These are phyloP conservation scores for Galeruca laticollis DNA, from an alignment of 2,888 invertebrate species.

Conservation along the genomic window DNA sequence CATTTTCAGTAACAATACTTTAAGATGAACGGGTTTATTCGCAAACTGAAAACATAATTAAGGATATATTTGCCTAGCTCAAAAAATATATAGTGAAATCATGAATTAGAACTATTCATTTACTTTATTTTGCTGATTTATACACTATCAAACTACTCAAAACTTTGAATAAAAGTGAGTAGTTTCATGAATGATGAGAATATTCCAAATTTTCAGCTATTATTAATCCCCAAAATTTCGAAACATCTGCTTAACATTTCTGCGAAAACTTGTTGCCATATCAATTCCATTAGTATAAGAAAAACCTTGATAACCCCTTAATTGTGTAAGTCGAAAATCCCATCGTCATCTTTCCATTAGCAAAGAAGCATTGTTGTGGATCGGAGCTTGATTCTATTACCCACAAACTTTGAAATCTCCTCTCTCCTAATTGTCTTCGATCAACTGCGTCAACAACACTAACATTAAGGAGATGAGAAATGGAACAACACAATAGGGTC, in stretches of 20 bases:
- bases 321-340: conserved; percentile 35
- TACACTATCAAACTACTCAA: too few relatives aligned
- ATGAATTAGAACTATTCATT: too few relatives aligned
- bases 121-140: too few relatives aligned
- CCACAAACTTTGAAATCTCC: conserved; percentile 35
- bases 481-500: conserved; percentile 9
- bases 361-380: conserved; percentile 30
- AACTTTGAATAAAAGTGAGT: neutral
- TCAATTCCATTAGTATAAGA: conserved; percentile 27
- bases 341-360: conserved; percentile 37
- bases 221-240: neutral
- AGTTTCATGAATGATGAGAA: neutral
- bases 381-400: conserved; percentile 33
- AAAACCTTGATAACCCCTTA: conserved; percentile 17
- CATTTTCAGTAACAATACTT: too few relatives aligned
- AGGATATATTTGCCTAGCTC: too few relatives aligned
- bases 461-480: conserved; percentile 12
- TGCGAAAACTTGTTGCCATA: conserved; percentile 25
- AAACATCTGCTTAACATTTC: neutral
- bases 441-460: conserved; percentile 18
- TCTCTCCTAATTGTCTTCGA: conserved; percentile 29
- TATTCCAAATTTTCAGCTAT: neutral
- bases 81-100: too few relatives aligned
- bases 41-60: too few relatives aligned
- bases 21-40: too few relatives aligned